These are phyloP conservation scores for Eristalis tenax DNA, from an alignment of 2,888 invertebrate species.

Conservation along the genomic window DNA sequence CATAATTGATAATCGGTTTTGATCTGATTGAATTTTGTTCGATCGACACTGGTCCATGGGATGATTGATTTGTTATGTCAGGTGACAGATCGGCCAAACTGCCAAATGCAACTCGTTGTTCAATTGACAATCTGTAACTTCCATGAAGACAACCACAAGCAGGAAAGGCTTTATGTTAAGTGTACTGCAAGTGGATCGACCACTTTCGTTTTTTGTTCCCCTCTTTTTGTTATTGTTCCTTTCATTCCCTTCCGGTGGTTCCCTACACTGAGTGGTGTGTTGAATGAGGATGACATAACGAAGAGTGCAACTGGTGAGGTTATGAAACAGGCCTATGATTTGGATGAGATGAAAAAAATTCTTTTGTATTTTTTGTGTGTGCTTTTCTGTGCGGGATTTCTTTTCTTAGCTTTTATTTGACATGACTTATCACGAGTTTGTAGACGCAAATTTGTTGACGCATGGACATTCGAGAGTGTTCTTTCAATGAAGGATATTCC, in stretches of 20 bases:
- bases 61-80: neutral
- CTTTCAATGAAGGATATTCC: too few relatives aligned
- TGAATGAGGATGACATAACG: slow-evolving; percentile 9
- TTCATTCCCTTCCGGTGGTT: neutral
- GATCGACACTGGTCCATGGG: neutral
- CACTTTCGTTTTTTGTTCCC: slow-evolving; percentile 26
- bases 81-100: neutral
- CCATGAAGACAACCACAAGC: neutral
- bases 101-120: neutral
- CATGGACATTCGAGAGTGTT: too few relatives aligned
- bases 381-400: neutral
- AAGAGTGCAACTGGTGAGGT: neutral
- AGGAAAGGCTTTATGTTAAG: neutral
- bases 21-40: slow-evolving; percentile 9
- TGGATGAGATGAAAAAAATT: neutral
- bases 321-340: neutral
- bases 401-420: neutral
- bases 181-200: slow-evolving; percentile 7
- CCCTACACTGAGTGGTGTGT: neutral
- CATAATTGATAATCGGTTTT: slow-evolving; percentile 35
- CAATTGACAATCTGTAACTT: neutral
- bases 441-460: too few relatives aligned
- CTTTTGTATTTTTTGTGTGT: neutral
- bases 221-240: neutral
- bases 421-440: too few relatives aligned